Conservation (phyloP, 2,888 invertebrate species). For the Patella depressa region DNA sequence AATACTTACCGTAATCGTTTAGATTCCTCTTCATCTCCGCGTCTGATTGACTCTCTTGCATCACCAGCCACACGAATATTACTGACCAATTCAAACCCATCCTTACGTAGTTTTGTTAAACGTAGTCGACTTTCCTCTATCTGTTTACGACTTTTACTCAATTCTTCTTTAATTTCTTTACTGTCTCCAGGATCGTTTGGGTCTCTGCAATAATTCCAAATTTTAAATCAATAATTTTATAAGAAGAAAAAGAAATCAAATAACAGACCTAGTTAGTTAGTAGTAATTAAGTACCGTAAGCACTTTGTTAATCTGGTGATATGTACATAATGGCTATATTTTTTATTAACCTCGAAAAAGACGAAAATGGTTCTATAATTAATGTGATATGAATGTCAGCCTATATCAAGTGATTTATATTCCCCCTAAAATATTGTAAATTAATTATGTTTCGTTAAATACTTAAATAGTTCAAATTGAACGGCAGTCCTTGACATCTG, state of each 20-base stretch:
- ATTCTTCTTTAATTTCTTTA: constrained; percentile 68
- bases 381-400: no score
- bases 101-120: constrained; percentile 67
- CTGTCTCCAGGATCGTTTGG: constrained; percentile 56
- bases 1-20: constrained; percentile 52
- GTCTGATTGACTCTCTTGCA: constrained; percentile 65
- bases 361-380: no score
- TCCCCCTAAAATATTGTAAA: no score
- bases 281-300: background rate
- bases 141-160: constrained; percentile 69
- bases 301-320: no score
- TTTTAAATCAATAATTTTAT: background rate
- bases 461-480: no score
- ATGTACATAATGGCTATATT: no score
- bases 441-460: no score
- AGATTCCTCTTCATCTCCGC: constrained; percentile 68
- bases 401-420: no score
- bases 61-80: constrained; percentile 71
- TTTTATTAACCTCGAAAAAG: no score
- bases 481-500: no score
- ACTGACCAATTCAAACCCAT: constrained; percentile 70
- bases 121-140: constrained; percentile 69
- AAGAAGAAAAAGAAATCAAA: constrained; percentile 3
- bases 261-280: background rate
- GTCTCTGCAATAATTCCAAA: background rate